Conservation (phyloP, 2,797 vertebrate species). For the Sus cebifrons region DNA sequence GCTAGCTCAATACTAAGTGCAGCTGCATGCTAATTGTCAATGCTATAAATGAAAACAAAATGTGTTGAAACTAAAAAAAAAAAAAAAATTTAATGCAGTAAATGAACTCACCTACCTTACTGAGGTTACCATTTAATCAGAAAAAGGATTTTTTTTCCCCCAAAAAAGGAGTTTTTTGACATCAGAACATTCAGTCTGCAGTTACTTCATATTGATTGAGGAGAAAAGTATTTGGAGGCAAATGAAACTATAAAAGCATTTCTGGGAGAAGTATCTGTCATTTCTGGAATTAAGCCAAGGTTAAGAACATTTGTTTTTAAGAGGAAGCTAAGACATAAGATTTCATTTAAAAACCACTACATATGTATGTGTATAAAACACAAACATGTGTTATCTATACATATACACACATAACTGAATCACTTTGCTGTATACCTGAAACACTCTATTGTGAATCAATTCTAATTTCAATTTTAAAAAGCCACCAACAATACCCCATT, state of each 20-base stretch:
- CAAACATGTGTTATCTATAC: too few species aligned
- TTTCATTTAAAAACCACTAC: neutral
- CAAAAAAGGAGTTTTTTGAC: constrained; percentile 39
- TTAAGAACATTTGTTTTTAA: constrained; percentile 60
- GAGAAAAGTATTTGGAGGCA: neutral
- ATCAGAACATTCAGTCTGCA: constrained; percentile 17
- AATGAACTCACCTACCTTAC: neutral
- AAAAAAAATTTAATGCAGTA: constrained; percentile 70
- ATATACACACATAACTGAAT: neutral
- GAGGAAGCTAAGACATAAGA: constrained; percentile 14
- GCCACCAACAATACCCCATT: neutral
- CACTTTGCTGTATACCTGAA: neutral
- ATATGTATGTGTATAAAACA: too few species aligned
- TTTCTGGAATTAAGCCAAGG: constrained; percentile 37
- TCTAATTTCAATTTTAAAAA: neutral
- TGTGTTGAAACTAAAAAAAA: constrained; percentile 80
- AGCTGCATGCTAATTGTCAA: constrained; percentile 87
- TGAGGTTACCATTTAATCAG: neutral
- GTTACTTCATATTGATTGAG: neutral
- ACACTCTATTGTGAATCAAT: neutral
- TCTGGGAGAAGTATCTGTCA: neutral
- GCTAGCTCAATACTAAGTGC: constrained; percentile 87
- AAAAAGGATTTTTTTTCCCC: neutral
- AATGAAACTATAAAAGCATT: constrained; percentile 43
- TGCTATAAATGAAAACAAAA: constrained; percentile 79